phyloP scores from a whole-genome alignment of 2,113 vertebrate species.

The Dipodomys merriami region DNA sequence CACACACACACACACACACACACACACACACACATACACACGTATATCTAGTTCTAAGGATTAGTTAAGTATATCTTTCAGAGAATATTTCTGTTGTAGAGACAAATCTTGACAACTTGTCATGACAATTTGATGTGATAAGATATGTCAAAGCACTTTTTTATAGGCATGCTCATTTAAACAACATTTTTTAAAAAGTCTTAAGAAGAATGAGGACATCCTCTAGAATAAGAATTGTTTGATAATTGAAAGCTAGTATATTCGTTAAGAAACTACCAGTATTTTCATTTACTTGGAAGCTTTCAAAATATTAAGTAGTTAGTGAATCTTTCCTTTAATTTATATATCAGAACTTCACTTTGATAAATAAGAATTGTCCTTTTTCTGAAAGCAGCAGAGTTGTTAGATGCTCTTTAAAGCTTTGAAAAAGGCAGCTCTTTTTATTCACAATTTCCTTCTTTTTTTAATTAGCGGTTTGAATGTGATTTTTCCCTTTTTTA shows the following conservation, averaged over 20 bases:
- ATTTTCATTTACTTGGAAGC: constrained; percentile 24
- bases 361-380: constrained; percentile 21
- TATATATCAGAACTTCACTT: constrained; percentile 29
- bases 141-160: not conserved
- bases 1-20: too few species aligned
- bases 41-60: not conserved
- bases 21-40: too few species aligned
- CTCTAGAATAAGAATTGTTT: not conserved
- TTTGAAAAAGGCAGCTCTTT: constrained; percentile 61
- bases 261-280: not conserved
- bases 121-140: constrained; percentile 11
- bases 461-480: constrained; percentile 72
- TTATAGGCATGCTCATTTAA: not conserved
- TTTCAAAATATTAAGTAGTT: constrained; percentile 32
- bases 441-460: constrained; percentile 61
- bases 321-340: constrained; percentile 41
- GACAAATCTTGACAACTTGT: not conserved
- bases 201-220: not conserved
- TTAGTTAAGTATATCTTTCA: not conserved
- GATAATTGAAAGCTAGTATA: not conserved
- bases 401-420: constrained; percentile 49
- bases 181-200: constrained; percentile 13
- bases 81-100: constrained; percentile 28
- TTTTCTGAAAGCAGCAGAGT: constrained; percentile 32
- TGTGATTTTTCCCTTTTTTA: constrained; percentile 45